phyloP scores from a whole-genome alignment of 2,888 invertebrate species.

The Hecatera dysodea region DNA sequence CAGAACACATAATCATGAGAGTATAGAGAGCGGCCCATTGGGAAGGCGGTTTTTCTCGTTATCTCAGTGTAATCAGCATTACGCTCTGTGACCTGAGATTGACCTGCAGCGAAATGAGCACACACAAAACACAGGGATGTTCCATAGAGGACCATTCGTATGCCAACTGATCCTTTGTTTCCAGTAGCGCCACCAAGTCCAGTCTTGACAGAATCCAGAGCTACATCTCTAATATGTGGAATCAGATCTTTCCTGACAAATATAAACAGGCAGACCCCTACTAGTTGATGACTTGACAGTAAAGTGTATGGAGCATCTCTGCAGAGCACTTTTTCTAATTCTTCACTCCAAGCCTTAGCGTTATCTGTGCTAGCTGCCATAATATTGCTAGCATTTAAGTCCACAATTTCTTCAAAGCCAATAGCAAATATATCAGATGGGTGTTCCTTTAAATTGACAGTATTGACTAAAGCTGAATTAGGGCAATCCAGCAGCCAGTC shows the following conservation, averaged over 20 bases:
- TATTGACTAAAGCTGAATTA: slow-evolving; percentile 87
- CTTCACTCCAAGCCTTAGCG: slow-evolving; percentile 98
- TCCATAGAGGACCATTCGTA: slow-evolving; percentile 97
- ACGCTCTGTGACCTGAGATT: slow-evolving; percentile 98
- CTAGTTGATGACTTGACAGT: slow-evolving; percentile 98
- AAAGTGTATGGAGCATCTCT: slow-evolving; percentile 97
- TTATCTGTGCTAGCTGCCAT: slow-evolving; percentile 98
- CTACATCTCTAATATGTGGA: slow-evolving; percentile 97
- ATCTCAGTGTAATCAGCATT: slow-evolving; percentile 99
- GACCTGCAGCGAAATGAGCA: slow-evolving; percentile 99
- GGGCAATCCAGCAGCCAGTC: slow-evolving; percentile 98
- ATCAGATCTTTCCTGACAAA: slow-evolving; percentile 97
- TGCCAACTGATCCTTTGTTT: slow-evolving; percentile 99
- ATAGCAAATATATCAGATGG: slow-evolving; percentile 99
- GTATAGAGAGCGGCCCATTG: slow-evolving; percentile 97
- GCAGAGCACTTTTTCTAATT: slow-evolving; percentile 97
- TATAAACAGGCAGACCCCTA: slow-evolving; percentile 99
- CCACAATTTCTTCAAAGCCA: slow-evolving; percentile 99
- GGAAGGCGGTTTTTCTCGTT: slow-evolving; percentile 96
- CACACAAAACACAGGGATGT: slow-evolving; percentile 99
- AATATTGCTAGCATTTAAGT: slow-evolving; percentile 99
- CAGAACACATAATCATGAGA: slow-evolving; percentile 99
- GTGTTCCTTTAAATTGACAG: slow-evolving; percentile 87
- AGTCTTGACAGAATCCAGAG: slow-evolving; percentile 99
- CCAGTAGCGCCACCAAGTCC: slow-evolving; percentile 99